Base-by-base conservation (phyloP, 1,140 invertebrate species). In the Drosophila parabipectinata region DNA sequence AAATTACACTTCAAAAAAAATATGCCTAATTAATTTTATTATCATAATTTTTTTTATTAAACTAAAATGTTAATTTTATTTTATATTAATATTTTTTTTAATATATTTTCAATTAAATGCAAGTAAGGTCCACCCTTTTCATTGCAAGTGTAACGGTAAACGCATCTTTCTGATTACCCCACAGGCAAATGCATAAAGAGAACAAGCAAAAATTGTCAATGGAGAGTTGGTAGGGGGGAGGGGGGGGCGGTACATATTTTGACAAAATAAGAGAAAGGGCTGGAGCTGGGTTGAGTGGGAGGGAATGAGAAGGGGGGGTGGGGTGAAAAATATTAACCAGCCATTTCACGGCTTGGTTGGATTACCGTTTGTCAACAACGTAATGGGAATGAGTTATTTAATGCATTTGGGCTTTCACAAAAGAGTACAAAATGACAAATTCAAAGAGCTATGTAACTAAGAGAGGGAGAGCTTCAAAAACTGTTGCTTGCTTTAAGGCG, bases 401-500 rank as follows among this genome's bases (percentile, higher is more conserved):
- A 60, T n/a, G 28, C 12, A 18, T 37, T 45, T n/a, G 21, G 9
- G n/a, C 14, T 54, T 26, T 8, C 3, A 21, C 18, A 21, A 28
- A 4, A 10, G 34, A 37, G 34, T 10, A 37, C 34, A 10, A 37
- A 37, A 37, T 9, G 12, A n/a, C 34, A 10, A 10, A 44, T n/a
- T 14, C 3, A 14, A 7, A n/a, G 39, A 14, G 39, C n/a, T 18
- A 1, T 18, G 21, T 21, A 21, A 21, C 21, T 21, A 44, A 44
- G n/a, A 15, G 39, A 44, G n/a, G 6, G 26, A 28, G 26, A 6
- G 26, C 26, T 28, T 3, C 10, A n/a, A 59, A 48, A 64, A 60
- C 55, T 61, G 71, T 78, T 82, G 74, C 74, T 51, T 78, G 54
- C 53, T 63, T 63, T 37, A 44, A 56, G 69, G 75, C 78, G 83